phyloP scores from a whole-genome alignment of 2,797 vertebrate species.

The Pampus argenteus region DNA sequence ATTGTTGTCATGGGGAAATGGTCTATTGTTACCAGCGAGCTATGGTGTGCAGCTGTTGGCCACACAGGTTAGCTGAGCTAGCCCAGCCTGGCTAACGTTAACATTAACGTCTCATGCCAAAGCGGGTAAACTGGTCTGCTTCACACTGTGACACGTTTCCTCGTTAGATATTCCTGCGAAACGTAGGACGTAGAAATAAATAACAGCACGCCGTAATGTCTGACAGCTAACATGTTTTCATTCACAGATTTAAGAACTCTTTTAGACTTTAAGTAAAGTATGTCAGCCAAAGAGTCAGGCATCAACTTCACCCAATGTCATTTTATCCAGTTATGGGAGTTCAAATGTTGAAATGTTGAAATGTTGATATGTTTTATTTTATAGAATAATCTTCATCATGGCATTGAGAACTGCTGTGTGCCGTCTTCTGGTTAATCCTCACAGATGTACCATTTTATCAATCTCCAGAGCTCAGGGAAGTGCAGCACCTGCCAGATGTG shows the following conservation, averaged over 20 bases:
- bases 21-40: background rate
- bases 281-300: background rate
- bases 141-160: background rate
- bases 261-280: too few species aligned
- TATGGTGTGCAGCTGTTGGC: slow-evolving; percentile 34
- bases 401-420: slow-evolving; percentile 76
- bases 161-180: background rate
- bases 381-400: slow-evolving; percentile 71
- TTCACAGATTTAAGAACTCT: background rate
- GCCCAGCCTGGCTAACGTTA: slow-evolving; percentile 6
- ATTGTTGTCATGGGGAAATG: fast-evolving
- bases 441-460: slow-evolving; percentile 67
- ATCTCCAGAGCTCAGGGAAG: slow-evolving; percentile 80
- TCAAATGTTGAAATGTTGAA: background rate
- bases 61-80: slow-evolving; percentile 23
- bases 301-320: background rate
- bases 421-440: slow-evolving; percentile 73
- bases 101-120: too few species aligned
- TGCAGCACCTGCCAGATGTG: slow-evolving; percentile 57
- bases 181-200: background rate
- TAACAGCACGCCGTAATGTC: background rate
- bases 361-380: background rate
- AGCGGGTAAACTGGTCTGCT: background rate
- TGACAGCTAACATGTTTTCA: background rate
- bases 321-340: background rate